Evolutionary conservation across 2,888 invertebrate genomes (phyloP).

Genomic region (Aplocera efformata): DNA sequence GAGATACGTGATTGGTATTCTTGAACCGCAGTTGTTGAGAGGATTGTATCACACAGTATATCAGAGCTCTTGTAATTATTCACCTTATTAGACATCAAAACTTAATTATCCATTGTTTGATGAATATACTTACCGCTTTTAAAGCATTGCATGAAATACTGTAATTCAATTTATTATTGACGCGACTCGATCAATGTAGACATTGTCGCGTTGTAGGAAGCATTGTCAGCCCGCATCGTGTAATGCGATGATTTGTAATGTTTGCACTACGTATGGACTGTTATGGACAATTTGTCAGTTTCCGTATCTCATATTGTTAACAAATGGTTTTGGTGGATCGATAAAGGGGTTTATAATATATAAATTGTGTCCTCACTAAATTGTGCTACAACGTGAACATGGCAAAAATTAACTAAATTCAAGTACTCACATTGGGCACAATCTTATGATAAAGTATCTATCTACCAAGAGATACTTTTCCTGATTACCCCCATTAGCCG

Average conservation of each 20-base stretch:
- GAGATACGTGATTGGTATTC: slow-evolving; percentile 31
- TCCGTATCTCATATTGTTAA: slow-evolving; percentile 8
- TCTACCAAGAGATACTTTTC: slow-evolving; percentile 1
- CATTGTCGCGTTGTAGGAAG: slow-evolving; percentile 3
- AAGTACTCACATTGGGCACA: neutral
- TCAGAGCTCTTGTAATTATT: too few relatives aligned
- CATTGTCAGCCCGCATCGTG: slow-evolving; percentile 15
- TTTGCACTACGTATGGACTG: too few relatives aligned
- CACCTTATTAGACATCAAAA: too few relatives aligned
- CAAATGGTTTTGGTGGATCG: slow-evolving; percentile 22
- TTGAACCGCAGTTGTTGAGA: slow-evolving; percentile 3
- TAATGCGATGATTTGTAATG: slow-evolving; percentile 19
- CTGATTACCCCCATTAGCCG: slow-evolving; percentile 4
- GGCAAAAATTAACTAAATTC: too few relatives aligned
- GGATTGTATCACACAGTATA: neutral
- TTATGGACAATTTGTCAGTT: too few relatives aligned
- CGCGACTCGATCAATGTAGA: too few relatives aligned
- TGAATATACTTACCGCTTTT: too few relatives aligned
- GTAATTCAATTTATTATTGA: too few relatives aligned
- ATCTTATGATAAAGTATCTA: too few relatives aligned
- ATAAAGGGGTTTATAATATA: slow-evolving; percentile 10
- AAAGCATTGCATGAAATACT: too few relatives aligned
- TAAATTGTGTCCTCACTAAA: neutral
- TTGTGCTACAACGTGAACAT: neutral
- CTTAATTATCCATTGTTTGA: too few relatives aligned